Conservation (phyloP, 2,797 vertebrate genomes). For the Tangara arthus region DNA sequence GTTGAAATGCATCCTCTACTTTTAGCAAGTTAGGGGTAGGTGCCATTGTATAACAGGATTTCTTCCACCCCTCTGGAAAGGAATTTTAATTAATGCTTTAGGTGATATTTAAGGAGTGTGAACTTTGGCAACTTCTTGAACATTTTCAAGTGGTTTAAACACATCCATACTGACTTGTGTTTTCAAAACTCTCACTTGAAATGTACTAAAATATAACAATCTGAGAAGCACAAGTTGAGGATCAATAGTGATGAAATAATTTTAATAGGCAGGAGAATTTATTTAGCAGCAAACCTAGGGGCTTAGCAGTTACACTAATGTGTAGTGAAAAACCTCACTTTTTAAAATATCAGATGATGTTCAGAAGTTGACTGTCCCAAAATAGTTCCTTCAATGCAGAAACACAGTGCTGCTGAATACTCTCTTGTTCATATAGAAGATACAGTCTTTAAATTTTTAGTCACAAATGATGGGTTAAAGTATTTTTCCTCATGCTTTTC, state of each 20-base stretch:
- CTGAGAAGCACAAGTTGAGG: not conserved
- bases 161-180: not conserved
- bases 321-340: not conserved
- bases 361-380: not conserved
- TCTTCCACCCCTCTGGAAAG: not conserved
- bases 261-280: not conserved
- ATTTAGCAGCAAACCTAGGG: not conserved
- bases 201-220: not conserved
- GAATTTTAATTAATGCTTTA: constrained; percentile 24
- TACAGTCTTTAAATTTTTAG: not conserved
- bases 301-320: not conserved
- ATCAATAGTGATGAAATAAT: not conserved
- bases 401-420: not conserved
- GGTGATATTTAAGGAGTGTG: constrained; percentile 11
- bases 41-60: not conserved
- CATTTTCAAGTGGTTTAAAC: not conserved
- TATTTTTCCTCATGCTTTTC: not conserved
- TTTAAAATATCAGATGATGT: not conserved
- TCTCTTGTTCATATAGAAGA: not conserved
- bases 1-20: not conserved
- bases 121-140: constrained; percentile 13
- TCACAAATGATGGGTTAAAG: not conserved
- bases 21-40: not conserved
- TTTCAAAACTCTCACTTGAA: not conserved
- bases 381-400: not conserved